These are phyloP conservation scores for Sturnus vulgaris DNA, from an alignment of 2,113 vertebrate genomes.

Conservation along the genomic window DNA sequence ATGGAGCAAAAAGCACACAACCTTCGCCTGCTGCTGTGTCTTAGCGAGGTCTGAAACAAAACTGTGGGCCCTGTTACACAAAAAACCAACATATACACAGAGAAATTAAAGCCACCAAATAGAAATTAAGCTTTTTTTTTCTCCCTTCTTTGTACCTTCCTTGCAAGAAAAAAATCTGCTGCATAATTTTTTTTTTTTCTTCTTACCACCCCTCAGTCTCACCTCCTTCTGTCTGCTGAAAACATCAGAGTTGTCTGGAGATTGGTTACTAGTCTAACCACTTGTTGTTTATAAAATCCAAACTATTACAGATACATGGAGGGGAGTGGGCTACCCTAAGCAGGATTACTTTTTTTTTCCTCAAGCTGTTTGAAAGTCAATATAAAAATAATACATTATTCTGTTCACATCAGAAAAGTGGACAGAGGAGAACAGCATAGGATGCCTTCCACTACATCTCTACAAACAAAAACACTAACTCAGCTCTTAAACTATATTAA, in stretches of 20 bases:
- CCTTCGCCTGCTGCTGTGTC: not conserved
- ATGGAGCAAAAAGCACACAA: not conserved
- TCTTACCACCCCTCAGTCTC: not conserved
- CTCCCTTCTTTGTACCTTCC: not conserved
- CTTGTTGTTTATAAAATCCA: not conserved
- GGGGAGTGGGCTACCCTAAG: not conserved
- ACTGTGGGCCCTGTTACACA: not conserved
- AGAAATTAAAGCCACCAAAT: not conserved
- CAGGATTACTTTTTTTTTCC: not conserved
- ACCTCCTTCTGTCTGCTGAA: not conserved
- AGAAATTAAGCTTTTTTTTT: not conserved
- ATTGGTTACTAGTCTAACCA: not conserved
- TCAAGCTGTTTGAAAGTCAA: not conserved
- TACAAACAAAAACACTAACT: not conserved
- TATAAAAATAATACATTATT: not conserved
- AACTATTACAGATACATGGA: not conserved
- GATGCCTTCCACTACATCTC: not conserved
- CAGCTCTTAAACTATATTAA: not conserved
- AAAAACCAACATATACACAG: not conserved
- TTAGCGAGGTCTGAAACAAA: not conserved
- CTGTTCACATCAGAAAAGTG: not conserved
- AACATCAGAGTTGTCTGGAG: not conserved
- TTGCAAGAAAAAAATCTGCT: not conserved
- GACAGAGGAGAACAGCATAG: not conserved
- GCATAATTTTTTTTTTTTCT: not conserved